Evolutionary conservation across 1,140 invertebrate genomes (phyloP).

Genomic region (Phortica variegata): DNA sequence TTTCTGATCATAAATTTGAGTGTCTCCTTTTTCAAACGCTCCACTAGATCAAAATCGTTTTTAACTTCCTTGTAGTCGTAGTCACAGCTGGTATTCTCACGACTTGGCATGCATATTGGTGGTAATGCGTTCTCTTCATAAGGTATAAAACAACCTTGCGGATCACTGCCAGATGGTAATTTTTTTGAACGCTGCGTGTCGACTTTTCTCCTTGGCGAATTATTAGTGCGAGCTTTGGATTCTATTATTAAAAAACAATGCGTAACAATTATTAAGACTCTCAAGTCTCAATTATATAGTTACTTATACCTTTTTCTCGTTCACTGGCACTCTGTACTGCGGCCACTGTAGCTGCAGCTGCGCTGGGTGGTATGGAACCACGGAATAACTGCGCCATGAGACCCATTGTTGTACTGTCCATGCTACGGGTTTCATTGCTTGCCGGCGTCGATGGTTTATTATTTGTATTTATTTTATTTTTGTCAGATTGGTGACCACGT

Average conservation of each 20-base stretch:
- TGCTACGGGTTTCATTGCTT: conserved; percentile 27
- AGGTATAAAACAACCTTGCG: conserved; percentile 64
- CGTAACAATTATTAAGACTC: background rate
- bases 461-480: conserved; percentile 6
- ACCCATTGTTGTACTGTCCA: conserved; percentile 38
- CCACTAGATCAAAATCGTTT: conserved; percentile 59
- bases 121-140: conserved; percentile 60
- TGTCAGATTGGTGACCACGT: conserved; percentile 23
- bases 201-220: conserved; percentile 38
- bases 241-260: no score
- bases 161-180: conserved; percentile 57
- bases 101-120: conserved; percentile 52
- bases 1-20: conserved; percentile 78
- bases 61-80: conserved; percentile 62
- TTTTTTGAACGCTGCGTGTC: conserved; percentile 29
- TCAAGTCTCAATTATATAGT: no score
- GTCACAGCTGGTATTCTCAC: conserved; percentile 55
- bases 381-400: conserved; percentile 47
- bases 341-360: conserved; percentile 37
- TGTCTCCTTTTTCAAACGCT: conserved; percentile 63
- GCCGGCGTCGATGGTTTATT: conserved; percentile 44
- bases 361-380: conserved; percentile 46
- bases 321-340: conserved; percentile 25
- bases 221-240: conserved; percentile 24
- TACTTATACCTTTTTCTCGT: conserved; percentile 18